Base-by-base conservation (phyloP, 2,888 invertebrate species). In the Dolomedes plantarius region DNA sequence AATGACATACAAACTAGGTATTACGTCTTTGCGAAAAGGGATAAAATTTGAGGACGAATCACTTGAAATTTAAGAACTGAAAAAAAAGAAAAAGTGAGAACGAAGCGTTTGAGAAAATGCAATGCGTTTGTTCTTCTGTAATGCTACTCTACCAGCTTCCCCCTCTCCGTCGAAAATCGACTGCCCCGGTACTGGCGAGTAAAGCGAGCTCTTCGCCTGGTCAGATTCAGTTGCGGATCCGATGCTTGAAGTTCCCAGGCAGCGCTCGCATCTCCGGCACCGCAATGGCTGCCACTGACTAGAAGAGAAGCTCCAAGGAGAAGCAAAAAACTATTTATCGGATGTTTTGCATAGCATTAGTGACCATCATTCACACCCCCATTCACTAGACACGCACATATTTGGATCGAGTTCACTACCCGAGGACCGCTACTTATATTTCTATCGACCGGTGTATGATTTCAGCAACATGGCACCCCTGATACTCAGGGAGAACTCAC, bases 381-480 rank as follows among this genome's bases (percentile, higher is more conserved):
- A 6, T 67, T 3, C n/a, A 31, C 32, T 19, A 36, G 67, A 32
- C 67, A 67, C n/a, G 19, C 9, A n/a, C n/a, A n/a, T 31, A 32
- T 67, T 32, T 19, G 9, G 67, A 36, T n/a, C 31, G 19, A 67
- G 27, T 67, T 31, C 31, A 5, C 67, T 67, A 31, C 6, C 32
- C 23, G 6, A 31, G 23, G 23, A 32, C 67, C n/a, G 31, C 19
- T n/a, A 36, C 67, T 67, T 67, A n/a, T 67, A 67, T 36, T 19
- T 19, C 67, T 67, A 67, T 67, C 67, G 67, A 67, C 75, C 77
- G 67, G 83, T 83, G 67, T 67, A 83, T 83, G 83, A 83, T 50
- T 83, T 46, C 56, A 64, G 77, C 56, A 76, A 71, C 77, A 83
- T 83, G 83, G 83, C 83, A 73, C 67, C 77, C 83, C 77, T 77